Base-by-base conservation (phyloP, 2,797 vertebrate genomes). In the Melopsittacus undulatus region DNA sequence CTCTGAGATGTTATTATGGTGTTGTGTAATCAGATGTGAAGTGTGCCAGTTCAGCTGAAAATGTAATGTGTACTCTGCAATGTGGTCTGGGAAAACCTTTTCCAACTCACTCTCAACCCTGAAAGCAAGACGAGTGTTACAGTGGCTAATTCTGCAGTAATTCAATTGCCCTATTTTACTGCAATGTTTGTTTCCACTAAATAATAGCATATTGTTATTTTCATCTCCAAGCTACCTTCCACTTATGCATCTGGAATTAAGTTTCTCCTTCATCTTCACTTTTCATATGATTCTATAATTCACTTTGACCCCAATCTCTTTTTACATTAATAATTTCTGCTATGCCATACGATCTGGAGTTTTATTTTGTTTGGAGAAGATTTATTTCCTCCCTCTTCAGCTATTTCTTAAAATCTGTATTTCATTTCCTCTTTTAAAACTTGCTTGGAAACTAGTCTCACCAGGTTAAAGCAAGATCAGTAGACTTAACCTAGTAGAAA, bases 61-160 rank as follows among this genome's bases (percentile, higher is more conserved):
- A 49, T 22, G 2, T 21, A 49, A 38, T 1, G 2, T 4, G 2
- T 36, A 83, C 4, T 59, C 36, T 16, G 3, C 21, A 43, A 11
- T 4, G 9, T 59, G 27, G 10, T 54, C 26, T 74, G 27, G 13
- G 73, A 92, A 52, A 5, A 43, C 2, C 9, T 70, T 73, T 85
- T 82, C 40, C 26, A 67, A 69, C 11, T n/a, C 11, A 24, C 9
- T 3, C 3, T 78, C 13, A 84, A 11, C 36, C 75, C 70, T 83
- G 46, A 70, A 86, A 90, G 22, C 24, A 77, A 76, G 59, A 34
- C 1, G 2, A 64, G 5, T 32, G 9, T n/a, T 69, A 34, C 1
- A 43, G 5, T 34, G 32, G 14, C 2, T 76, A 81, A 63, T 74
- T 45, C 29, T 80, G 10, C 12, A 45, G 34, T 59, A 43, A 74